A percentile compares a stretch with the other conserved stretches of the same genome.
These are phyloP conservation scores for Eristalis intricaria DNA, from an alignment of 2,888 invertebrate genomes.

Conservation along the genomic window DNA sequence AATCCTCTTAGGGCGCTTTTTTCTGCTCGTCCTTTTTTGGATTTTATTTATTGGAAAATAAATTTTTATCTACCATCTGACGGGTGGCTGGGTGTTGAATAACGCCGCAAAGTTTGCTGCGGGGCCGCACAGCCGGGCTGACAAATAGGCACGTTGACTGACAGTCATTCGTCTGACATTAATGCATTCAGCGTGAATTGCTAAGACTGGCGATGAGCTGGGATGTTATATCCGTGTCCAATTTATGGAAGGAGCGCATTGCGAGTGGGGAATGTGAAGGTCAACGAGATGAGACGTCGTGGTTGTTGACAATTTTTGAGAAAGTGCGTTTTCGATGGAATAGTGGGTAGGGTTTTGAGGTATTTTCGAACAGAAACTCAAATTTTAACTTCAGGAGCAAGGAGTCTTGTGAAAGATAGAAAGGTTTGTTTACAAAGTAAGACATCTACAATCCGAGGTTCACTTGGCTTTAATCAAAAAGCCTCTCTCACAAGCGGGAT, in stretches of 20 bases:
- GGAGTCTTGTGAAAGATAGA: too few relatives aligned
- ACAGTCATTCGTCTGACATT: background rate
- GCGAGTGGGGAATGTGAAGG: background rate
- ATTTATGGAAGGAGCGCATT: background rate
- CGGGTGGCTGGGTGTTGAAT: background rate
- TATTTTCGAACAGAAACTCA: too few relatives aligned
- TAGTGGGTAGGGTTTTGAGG: too few relatives aligned
- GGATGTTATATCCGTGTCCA: background rate
- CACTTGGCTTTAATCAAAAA: too few relatives aligned
- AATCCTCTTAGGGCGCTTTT: slow-evolving; percentile 10
- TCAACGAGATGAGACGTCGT: background rate
- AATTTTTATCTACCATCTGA: slow-evolving; percentile 10
- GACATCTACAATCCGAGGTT: too few relatives aligned
- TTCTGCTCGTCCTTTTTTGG: background rate
- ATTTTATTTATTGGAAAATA: slow-evolving; percentile 38
- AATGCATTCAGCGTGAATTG: background rate
- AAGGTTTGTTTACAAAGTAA: too few relatives aligned
- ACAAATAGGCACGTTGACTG: background rate
- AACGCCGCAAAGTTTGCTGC: background rate
- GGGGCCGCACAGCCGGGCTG: background rate
- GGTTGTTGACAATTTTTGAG: background rate
- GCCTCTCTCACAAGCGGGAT: too few relatives aligned
- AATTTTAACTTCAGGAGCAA: too few relatives aligned
- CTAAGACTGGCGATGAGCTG: background rate
- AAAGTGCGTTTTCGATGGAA: too few relatives aligned